Percentiles rank a stretch among this genome's conserved stretches.
These are phyloP conservation scores for Enteromius mattozi DNA, from an alignment of 2,797 vertebrate genomes.

Conservation along the genomic window DNA sequence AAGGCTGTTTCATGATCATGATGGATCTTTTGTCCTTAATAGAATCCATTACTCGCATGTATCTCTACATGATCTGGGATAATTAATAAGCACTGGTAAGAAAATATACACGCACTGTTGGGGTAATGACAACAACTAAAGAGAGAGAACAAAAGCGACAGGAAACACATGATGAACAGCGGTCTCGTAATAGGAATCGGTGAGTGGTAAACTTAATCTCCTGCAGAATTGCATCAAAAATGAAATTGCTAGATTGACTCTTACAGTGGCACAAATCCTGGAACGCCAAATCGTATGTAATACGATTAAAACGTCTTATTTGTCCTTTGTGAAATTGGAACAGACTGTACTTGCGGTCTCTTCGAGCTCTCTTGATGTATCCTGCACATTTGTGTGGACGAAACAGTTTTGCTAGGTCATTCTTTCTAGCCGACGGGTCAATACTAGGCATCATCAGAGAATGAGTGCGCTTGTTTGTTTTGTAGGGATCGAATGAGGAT, in stretches of 20 bases:
- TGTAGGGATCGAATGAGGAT: constrained; percentile 41
- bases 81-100: constrained; percentile 50
- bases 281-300: not conserved
- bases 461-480: constrained; percentile 63
- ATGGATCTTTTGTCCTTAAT: constrained; percentile 57
- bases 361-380: constrained; percentile 22
- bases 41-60: constrained; percentile 53
- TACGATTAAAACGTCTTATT: constrained; percentile 27
- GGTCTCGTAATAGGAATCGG: constrained; percentile 40
- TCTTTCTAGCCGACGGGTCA: constrained; percentile 59
- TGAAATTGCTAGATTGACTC: constrained; percentile 15
- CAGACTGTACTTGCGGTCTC: not conserved
- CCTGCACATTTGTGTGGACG: constrained; percentile 63
- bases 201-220: constrained; percentile 46
- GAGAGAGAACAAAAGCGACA: constrained; percentile 43
- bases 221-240: constrained; percentile 24
- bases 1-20: constrained; percentile 51
- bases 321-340: constrained; percentile 21
- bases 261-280: constrained; percentile 18
- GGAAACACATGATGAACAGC: constrained; percentile 44
- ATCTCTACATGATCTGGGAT: constrained; percentile 52
- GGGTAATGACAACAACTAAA: constrained; percentile 43
- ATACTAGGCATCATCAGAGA: constrained; percentile 64
- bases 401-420: constrained; percentile 61
- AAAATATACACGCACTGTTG: constrained; percentile 29